phyloP scores from a whole-genome alignment of 2,797 vertebrate genomes.

The Peromyscus attwateri region DNA sequence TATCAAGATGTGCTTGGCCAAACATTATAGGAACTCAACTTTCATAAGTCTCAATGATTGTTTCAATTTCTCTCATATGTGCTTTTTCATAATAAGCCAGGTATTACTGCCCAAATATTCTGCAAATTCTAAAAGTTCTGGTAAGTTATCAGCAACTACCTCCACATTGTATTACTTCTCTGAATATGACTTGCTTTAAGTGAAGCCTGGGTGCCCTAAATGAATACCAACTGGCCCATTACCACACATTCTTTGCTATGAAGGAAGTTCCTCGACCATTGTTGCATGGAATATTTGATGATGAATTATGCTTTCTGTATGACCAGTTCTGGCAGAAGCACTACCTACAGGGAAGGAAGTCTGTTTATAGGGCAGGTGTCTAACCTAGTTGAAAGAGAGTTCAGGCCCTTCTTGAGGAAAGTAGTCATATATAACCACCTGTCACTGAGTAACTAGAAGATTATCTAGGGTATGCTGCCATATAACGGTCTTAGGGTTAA shows the following conservation, averaged over 20 bases:
- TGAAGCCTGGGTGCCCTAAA: fast-evolving
- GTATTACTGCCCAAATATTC: background rate
- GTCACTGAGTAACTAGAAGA: background rate
- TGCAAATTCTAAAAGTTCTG: background rate
- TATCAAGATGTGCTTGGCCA: background rate
- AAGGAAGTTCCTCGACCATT: background rate
- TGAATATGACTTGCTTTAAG: background rate
- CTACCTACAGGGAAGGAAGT: background rate
- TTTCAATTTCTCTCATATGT: background rate
- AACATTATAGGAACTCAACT: background rate
- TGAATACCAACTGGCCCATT: background rate
- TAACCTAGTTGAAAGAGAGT: background rate
- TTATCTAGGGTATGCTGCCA: background rate
- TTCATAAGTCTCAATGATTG: background rate
- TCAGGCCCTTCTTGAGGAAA: too few relatives aligned
- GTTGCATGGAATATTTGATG: background rate
- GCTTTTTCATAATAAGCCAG: background rate
- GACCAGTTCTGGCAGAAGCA: background rate
- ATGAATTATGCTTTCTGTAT: background rate
- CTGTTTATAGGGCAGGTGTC: background rate
- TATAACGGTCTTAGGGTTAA: background rate
- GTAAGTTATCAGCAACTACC: background rate
- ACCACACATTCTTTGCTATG: background rate
- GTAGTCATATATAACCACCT: background rate
- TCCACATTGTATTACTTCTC: background rate